Percentiles rank a stretch among this genome's conserved stretches.
Evolutionary conservation across 2,888 invertebrate species (phyloP).

Genomic region (Metalampra italica): DNA sequence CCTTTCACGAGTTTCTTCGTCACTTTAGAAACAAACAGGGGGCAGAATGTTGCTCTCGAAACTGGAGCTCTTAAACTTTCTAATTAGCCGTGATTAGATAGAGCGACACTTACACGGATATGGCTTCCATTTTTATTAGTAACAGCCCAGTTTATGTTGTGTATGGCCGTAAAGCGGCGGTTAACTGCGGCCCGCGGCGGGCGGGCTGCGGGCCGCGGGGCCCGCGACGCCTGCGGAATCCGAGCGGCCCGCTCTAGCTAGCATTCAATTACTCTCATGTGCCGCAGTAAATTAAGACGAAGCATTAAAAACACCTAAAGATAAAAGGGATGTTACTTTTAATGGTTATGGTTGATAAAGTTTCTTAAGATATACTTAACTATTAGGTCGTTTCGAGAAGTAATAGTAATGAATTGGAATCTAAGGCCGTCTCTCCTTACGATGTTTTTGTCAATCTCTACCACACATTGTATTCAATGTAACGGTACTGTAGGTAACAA

Average conservation of each 20-base stretch:
- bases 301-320: constrained; percentile 13
- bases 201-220: no score
- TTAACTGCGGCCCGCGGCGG: constrained; percentile 17
- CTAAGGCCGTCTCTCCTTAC: not conserved
- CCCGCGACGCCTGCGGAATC: constrained; percentile 29
- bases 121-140: constrained; percentile 18
- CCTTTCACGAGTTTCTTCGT: no score
- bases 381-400: not conserved
- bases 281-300: constrained; percentile 8
- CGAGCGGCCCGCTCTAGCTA: constrained; percentile 17
- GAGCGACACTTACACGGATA: not conserved
- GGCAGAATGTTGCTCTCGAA: constrained; percentile 17
- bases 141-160: constrained; percentile 28
- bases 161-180: constrained; percentile 29
- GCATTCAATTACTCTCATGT: constrained; percentile 26
- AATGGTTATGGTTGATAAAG: constrained; percentile 11
- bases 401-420: not conserved
- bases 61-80: not conserved
- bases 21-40: no score
- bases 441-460: no score
- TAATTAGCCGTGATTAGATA: not conserved
- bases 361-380: not conserved
- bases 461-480: no score
- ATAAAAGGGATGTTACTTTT: constrained; percentile 8
- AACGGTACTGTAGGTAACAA: no score